These are phyloP conservation scores for Mus caroli DNA, from an alignment of 2,797 vertebrate genomes.

Conservation along the genomic window DNA sequence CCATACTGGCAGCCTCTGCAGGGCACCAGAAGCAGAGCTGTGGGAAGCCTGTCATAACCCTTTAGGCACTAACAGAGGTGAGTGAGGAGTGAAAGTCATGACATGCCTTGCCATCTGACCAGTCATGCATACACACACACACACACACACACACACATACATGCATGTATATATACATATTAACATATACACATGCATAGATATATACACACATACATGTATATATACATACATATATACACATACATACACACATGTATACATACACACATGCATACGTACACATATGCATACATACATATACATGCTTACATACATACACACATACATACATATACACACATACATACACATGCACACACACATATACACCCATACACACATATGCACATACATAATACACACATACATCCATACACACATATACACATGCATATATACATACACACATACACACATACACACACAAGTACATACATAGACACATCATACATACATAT, in stretches of 20 bases:
- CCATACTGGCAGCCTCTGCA: not conserved
- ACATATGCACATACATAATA: accelerated
- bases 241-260: accelerated
- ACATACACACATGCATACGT: accelerated
- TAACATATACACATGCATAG: too few species aligned
- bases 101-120: not conserved
- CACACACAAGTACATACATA: too few species aligned
- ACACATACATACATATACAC: too few species aligned
- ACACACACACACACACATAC: not conserved
- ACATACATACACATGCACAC: too few species aligned
- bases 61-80: not conserved
- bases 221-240: too few species aligned
- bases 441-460: too few species aligned
- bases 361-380: too few species aligned
- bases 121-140: not conserved
- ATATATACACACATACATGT: too few species aligned
- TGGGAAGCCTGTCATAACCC: not conserved
- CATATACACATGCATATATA: too few species aligned
- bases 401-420: too few species aligned
- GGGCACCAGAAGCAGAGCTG: not conserved
- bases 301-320: accelerated
- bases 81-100: not conserved
- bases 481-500: too few species aligned
- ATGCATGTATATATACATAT: too few species aligned
- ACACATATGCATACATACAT: not conserved